These are phyloP conservation scores for Danionella dracula DNA, from an alignment of 2,797 vertebrate species.

Conservation along the genomic window DNA sequence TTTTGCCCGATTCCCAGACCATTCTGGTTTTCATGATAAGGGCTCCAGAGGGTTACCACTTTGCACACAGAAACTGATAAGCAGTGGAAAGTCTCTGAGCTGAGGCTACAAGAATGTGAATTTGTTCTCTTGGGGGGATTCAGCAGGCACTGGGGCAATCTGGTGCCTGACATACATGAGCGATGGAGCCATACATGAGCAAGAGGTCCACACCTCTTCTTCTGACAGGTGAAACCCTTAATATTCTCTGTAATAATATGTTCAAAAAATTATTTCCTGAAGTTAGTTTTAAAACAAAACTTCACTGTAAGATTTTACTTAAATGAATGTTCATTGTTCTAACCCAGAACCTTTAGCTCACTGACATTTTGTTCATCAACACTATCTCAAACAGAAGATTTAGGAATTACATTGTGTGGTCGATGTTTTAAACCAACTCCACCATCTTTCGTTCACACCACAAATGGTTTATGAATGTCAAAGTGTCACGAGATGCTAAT, in stretches of 20 bases:
- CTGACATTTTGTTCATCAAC: too few relatives aligned
- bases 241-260: too few relatives aligned
- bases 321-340: too few relatives aligned
- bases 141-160: neutral
- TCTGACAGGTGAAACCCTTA: neutral
- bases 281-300: too few relatives aligned
- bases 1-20: neutral
- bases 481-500: neutral
- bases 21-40: constrained; percentile 28
- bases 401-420: neutral
- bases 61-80: constrained; percentile 48
- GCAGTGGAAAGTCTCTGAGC: constrained; percentile 34
- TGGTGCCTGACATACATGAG: neutral
- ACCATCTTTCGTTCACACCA: neutral
- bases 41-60: constrained; percentile 41
- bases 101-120: constrained; percentile 44
- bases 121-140: constrained; percentile 24
- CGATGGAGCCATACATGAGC: neutral
- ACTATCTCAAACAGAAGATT: neutral
- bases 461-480: constrained; percentile 8
- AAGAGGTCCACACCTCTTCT: neutral
- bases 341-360: too few relatives aligned
- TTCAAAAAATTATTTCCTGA: too few relatives aligned
- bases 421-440: neutral
- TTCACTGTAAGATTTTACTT: too few relatives aligned